Evolutionary conservation across 1,140 invertebrate species (phyloP).

Genomic region (Armadillidium nasatum): DNA sequence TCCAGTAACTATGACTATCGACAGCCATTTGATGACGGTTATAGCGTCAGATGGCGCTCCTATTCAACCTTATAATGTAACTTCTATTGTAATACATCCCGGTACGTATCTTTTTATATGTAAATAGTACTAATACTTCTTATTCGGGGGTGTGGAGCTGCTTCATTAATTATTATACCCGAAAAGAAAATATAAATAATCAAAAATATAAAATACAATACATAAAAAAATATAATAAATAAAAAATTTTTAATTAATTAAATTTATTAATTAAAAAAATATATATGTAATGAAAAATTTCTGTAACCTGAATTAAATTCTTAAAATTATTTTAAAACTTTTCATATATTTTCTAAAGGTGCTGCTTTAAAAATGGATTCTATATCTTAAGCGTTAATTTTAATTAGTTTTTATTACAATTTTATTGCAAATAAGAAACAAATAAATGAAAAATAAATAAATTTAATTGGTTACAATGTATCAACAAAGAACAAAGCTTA

Average conservation of each 20-base stretch:
- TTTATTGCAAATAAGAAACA: no score
- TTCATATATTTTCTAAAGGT: neutral
- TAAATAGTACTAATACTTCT: neutral
- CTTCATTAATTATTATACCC: neutral
- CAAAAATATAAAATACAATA: no score
- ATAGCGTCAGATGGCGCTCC: conserved; percentile 47
- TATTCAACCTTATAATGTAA: conserved; percentile 22
- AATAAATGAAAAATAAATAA: neutral
- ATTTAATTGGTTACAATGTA: neutral
- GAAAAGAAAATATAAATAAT: neutral
- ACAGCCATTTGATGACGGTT: conserved; percentile 47
- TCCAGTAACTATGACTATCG: conserved; percentile 47
- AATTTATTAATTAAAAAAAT: no score
- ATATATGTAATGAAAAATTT: no score
- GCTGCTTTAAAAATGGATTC: neutral
- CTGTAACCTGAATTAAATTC: neutral
- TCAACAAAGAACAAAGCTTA: neutral
- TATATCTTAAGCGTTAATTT: no score
- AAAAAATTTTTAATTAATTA: no score
- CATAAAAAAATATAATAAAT: no score
- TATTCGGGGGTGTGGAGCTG: neutral
- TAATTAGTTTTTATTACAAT: no score
- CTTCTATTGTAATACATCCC: conserved; percentile 22
- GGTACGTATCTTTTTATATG: neutral
- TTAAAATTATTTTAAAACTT: neutral